Conservation (phyloP, 2,113 vertebrate genomes). For the Climacteris rufus region DNA sequence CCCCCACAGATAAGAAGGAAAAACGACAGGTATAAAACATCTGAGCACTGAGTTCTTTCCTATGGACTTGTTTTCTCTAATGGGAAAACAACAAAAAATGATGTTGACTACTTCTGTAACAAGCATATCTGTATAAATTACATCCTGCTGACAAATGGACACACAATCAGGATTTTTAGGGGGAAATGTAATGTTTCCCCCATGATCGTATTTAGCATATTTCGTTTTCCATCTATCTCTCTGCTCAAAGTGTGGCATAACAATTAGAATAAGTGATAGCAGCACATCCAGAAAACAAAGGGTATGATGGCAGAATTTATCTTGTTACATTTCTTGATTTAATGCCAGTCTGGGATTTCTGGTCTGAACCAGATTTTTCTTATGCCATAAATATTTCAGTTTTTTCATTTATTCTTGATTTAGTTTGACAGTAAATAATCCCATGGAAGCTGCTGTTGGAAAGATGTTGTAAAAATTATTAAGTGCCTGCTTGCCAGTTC, state of each 20-base stretch:
- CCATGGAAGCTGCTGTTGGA: slow-evolving; percentile 49
- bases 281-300: slow-evolving; percentile 59
- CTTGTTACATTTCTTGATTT: slow-evolving; percentile 52
- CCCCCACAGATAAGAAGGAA: neutral
- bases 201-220: slow-evolving; percentile 20
- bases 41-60: neutral
- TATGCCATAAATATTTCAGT: slow-evolving; percentile 63
- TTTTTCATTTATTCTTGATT: slow-evolving; percentile 71
- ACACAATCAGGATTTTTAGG: neutral
- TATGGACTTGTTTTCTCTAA: neutral
- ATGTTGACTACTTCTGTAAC: neutral
- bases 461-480: slow-evolving; percentile 53
- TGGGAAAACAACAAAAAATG: neutral
- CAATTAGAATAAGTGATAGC: slow-evolving; percentile 63
- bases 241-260: slow-evolving; percentile 35
- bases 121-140: slow-evolving; percentile 53
- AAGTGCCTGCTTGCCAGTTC: slow-evolving; percentile 27
- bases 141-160: slow-evolving; percentile 14
- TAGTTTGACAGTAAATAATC: slow-evolving; percentile 67
- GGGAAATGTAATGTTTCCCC: slow-evolving; percentile 3
- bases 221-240: slow-evolving; percentile 22
- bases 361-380: slow-evolving; percentile 50
- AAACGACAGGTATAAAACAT: neutral
- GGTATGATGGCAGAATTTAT: slow-evolving; percentile 43
- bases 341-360: slow-evolving; percentile 31